Conservation (phyloP, 2,888 invertebrate species). For the Schizotus pectinicornis region DNA sequence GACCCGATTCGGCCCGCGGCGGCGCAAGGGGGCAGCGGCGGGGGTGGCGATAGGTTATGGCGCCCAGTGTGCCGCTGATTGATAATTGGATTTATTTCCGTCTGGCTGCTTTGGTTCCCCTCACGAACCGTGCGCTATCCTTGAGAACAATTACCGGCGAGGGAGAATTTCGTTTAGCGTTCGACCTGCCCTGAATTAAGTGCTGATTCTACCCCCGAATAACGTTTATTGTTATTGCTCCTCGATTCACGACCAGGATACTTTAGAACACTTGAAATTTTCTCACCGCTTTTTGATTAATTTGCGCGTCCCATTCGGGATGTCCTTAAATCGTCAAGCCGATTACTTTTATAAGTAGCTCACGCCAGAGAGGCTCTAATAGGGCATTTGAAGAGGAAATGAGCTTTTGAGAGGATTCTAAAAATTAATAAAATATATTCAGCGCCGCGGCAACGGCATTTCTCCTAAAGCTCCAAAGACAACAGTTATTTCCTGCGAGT, state of each 20-base stretch:
- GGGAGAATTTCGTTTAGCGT: constrained; percentile 26
- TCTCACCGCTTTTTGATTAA: too few relatives aligned
- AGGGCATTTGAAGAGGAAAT: too few relatives aligned
- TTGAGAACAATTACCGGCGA: constrained; percentile 29
- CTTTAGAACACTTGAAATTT: too few relatives aligned
- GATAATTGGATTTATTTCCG: constrained; percentile 38
- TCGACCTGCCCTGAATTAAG: constrained; percentile 31
- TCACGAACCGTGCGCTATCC: constrained; percentile 27
- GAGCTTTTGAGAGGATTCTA: too few relatives aligned
- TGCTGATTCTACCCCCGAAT: constrained; percentile 22
- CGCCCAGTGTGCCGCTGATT: constrained; percentile 33
- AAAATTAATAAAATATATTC: too few relatives aligned
- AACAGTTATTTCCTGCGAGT: too few relatives aligned
- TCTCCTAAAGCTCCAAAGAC: too few relatives aligned
- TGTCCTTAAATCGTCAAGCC: too few relatives aligned
- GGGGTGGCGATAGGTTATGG: constrained; percentile 17
- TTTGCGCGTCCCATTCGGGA: too few relatives aligned
- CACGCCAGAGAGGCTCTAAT: too few relatives aligned
- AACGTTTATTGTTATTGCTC: constrained; percentile 20
- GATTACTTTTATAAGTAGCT: too few relatives aligned
- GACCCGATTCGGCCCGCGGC: constrained; percentile 6
- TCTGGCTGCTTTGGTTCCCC: constrained; percentile 30
- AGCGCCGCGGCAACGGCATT: too few relatives aligned
- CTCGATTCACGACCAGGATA: not conserved
- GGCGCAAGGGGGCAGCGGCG: constrained; percentile 8